Conservation (phyloP, 2,113 vertebrate species). For the Malurus alboscapulatus region DNA sequence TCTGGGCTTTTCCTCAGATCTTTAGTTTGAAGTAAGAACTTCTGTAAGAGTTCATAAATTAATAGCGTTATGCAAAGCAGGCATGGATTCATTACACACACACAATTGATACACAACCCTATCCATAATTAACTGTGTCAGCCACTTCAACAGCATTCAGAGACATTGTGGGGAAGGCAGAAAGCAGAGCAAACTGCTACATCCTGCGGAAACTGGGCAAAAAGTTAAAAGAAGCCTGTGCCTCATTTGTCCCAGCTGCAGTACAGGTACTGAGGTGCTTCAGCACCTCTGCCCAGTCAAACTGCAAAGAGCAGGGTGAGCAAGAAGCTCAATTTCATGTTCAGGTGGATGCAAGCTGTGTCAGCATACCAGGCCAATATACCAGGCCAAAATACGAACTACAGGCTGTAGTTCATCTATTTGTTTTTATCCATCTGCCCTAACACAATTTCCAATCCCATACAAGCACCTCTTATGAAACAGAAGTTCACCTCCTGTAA, state of each 20-base stretch:
- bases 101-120: neutral
- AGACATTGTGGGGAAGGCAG: neutral
- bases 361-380: neutral
- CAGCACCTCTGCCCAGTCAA: neutral
- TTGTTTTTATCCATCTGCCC: neutral
- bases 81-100: neutral
- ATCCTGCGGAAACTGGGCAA: neutral
- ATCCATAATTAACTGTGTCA: neutral
- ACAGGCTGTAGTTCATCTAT: neutral
- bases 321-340: neutral
- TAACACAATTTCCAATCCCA: neutral
- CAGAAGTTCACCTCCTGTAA: neutral
- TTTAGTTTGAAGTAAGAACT: neutral
- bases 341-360: neutral
- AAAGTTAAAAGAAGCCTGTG: neutral
- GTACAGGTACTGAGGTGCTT: neutral
- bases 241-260: neutral
- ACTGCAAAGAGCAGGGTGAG: neutral
- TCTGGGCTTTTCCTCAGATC: neutral
- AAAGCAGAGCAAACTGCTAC: neutral
- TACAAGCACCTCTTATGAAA: accelerated
- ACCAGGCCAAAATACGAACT: no score
- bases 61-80: neutral
- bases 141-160: neutral
- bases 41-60: neutral